Evolutionary conservation across 1,140 invertebrate genomes (phyloP).

Genomic region (Dreissena rostriformis): DNA sequence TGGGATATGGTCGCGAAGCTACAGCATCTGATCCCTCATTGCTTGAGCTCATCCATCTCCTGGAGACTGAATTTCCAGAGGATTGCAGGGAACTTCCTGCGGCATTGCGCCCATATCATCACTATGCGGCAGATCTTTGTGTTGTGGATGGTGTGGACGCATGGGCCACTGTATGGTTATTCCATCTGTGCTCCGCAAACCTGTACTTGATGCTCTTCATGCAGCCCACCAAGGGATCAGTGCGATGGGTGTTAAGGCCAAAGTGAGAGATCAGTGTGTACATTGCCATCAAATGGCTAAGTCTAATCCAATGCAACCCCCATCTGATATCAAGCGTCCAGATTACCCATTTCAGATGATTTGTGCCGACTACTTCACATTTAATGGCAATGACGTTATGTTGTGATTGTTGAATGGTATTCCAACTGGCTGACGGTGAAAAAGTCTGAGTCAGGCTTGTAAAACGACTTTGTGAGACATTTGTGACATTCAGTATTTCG

Average conservation of each 20-base stretch:
- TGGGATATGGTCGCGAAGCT: conserved; percentile 40
- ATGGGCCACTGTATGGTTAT: conserved; percentile 42
- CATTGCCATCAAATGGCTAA: conserved; percentile 3
- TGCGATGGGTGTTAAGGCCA: conserved; percentile 38
- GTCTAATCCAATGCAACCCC: conserved; percentile 16
- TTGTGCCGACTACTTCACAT: conserved; percentile 57
- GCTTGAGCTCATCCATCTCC: too few species aligned
- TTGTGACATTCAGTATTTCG: conserved; percentile 43
- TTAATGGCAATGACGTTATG: conserved; percentile 35
- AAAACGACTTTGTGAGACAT: conserved; percentile 18
- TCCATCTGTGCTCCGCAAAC: conserved; percentile 25
- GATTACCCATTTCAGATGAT: conserved; percentile 65
- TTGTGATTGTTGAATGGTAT: not conserved
- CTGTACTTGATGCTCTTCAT: conserved; percentile 48
- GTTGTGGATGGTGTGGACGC: conserved; percentile 13
- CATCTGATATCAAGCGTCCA: conserved; percentile 9
- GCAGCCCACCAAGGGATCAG: conserved; percentile 48
- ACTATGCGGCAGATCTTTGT: not conserved
- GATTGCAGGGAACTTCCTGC: conserved; percentile 26
- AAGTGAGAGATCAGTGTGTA: too few species aligned
- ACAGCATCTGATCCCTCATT: conserved; percentile 39
- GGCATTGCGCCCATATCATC: conserved; percentile 17
- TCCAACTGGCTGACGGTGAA: not conserved
- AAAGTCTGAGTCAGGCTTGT: conserved; percentile 21
- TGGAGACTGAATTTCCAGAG: conserved; percentile 45